Evolutionary conservation across 2,888 invertebrate species (phyloP).

Genomic region (Aquatica leii): DNA sequence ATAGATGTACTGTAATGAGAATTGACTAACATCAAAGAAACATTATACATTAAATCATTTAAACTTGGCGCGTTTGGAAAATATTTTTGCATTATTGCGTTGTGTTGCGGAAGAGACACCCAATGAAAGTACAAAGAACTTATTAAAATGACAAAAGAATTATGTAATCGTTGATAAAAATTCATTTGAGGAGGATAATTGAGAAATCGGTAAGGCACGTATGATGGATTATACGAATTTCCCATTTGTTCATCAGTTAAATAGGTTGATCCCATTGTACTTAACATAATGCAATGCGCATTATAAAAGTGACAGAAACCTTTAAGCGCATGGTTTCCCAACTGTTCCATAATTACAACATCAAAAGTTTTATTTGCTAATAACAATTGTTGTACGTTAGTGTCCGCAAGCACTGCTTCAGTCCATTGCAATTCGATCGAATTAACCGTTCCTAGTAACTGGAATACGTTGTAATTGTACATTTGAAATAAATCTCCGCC

Average conservation of each 20-base stretch:
- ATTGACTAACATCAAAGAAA: slow-evolving; percentile 49
- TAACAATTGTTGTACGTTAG: slow-evolving; percentile 52
- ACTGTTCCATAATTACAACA: slow-evolving; percentile 58
- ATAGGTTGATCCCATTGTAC: slow-evolving; percentile 57
- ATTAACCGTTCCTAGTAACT: no score
- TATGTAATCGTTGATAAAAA: slow-evolving; percentile 65
- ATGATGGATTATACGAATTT: slow-evolving; percentile 60
- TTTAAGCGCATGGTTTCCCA: slow-evolving; percentile 60
- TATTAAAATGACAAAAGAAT: slow-evolving; percentile 53
- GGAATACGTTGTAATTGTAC: no score
- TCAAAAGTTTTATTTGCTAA: slow-evolving; percentile 55
- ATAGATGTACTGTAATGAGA: slow-evolving; percentile 63
- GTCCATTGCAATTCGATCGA: neutral
- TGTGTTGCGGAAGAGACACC: slow-evolving; percentile 41
- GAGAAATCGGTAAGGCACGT: slow-evolving; percentile 61
- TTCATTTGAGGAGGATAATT: slow-evolving; percentile 60
- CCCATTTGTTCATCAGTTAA: slow-evolving; percentile 62
- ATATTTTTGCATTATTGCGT: slow-evolving; percentile 44
- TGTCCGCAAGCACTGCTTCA: slow-evolving; percentile 49
- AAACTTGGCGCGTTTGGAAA: slow-evolving; percentile 48
- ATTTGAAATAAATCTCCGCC: no score
- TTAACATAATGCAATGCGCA: slow-evolving; percentile 52
- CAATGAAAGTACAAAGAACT: slow-evolving; percentile 44
- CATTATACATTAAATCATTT: slow-evolving; percentile 44
- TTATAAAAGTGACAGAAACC: slow-evolving; percentile 55